Evolutionary conservation across 2,797 vertebrate species (phyloP).

Genomic region (Heteromormyrus szaboi): DNA sequence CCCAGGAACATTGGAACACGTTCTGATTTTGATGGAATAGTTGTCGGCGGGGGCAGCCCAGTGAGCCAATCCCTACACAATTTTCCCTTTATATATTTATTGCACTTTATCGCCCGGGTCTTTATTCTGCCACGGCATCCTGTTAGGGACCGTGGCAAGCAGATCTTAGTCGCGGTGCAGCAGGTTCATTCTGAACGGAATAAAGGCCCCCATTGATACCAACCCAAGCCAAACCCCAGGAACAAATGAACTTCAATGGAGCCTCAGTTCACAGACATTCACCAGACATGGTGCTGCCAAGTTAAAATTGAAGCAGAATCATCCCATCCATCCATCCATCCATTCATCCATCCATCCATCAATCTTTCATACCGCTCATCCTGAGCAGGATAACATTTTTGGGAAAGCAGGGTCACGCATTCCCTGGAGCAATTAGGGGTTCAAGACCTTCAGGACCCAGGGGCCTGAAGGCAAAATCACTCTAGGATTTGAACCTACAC

Average conservation of each 20-base stretch:
- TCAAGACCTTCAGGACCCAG: background rate
- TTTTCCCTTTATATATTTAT: conserved; percentile 1
- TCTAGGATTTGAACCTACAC: background rate
- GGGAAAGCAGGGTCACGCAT: background rate
- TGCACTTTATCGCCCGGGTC: background rate
- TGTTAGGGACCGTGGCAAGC: background rate
- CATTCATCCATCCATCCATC: background rate
- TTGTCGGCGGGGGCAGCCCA: too few relatives aligned
- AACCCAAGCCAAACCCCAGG: background rate
- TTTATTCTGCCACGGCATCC: background rate
- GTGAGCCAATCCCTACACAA: background rate
- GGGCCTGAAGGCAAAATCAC: background rate
- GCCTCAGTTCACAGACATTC: background rate
- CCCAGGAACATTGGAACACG: background rate
- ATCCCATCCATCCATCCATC: background rate
- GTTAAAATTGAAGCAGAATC: background rate
- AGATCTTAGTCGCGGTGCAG: background rate
- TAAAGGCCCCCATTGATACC: conserved; percentile 15
- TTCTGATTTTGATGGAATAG: background rate
- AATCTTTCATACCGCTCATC: background rate
- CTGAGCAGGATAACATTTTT: background rate
- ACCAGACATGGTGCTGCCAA: conserved; percentile 8
- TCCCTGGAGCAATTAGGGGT: background rate
- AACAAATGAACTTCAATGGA: background rate
- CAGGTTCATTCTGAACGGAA: background rate